Evolutionary conservation across 2,797 vertebrate genomes (phyloP).

Genomic region (Aulostomus chinensis): DNA sequence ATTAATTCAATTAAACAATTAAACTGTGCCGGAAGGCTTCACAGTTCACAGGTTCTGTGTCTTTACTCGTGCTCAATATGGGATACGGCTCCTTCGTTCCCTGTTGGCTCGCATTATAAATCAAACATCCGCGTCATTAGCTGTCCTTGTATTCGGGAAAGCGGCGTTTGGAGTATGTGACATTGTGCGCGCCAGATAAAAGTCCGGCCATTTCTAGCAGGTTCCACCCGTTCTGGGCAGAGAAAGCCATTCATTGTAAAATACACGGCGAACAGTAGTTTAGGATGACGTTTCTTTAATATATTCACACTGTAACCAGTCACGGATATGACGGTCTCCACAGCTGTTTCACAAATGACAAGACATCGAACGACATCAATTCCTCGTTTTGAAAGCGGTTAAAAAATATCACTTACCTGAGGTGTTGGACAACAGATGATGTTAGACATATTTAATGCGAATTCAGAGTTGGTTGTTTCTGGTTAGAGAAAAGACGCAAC

Average conservation of each 20-base stretch:
- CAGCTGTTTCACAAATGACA: no score
- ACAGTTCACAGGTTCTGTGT: no score
- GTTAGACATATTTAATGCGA: constrained; percentile 84
- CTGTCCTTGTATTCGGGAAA: neutral
- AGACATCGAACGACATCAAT: constrained; percentile 1
- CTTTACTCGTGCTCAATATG: no score
- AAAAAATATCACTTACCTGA: constrained; percentile 72
- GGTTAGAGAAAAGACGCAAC: constrained; percentile 47
- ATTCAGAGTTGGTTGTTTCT: constrained; percentile 71
- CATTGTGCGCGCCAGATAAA: constrained; percentile 19
- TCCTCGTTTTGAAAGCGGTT: neutral
- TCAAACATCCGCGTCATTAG: neutral
- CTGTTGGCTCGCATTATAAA: neutral
- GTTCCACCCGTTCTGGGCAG: neutral
- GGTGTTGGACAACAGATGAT: constrained; percentile 77
- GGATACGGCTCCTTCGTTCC: fast-evolving
- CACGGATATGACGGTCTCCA: no score
- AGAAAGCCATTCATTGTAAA: neutral
- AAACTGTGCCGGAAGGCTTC: no score
- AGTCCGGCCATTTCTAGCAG: constrained; percentile 2
- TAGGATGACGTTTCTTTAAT: no score
- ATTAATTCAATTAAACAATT: fast-evolving
- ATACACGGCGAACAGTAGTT: no score
- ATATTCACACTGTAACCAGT: no score
- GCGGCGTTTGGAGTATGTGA: neutral